These are phyloP conservation scores for Macrosteles quadrilineatus DNA, from an alignment of 1,140 invertebrate species.

Conservation along the genomic window DNA sequence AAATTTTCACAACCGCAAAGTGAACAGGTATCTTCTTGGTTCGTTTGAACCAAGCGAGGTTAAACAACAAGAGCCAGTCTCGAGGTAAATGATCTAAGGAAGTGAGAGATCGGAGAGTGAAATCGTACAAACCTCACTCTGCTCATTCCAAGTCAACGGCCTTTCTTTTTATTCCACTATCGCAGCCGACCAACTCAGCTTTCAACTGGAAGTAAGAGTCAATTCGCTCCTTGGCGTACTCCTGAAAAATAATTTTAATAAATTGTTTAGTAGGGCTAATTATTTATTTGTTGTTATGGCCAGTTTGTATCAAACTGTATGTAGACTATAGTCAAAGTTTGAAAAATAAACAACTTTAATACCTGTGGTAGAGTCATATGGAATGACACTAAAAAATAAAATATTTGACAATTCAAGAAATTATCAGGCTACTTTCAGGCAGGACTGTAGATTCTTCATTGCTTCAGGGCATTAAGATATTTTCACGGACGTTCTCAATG, in stretches of 20 bases:
- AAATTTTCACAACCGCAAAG: too few relatives aligned
- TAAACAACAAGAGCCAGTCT: too few relatives aligned
- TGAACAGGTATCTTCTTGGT: too few relatives aligned
- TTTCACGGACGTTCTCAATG: too few relatives aligned
- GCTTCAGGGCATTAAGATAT: too few relatives aligned
- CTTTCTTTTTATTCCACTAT: slow-evolving; percentile 32
- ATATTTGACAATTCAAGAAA: too few relatives aligned
- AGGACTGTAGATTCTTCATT: too few relatives aligned
- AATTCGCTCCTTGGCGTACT: slow-evolving; percentile 43
- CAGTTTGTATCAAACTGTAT: slow-evolving; percentile 2
- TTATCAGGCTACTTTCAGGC: too few relatives aligned
- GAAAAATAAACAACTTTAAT: background rate
- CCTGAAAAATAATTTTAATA: slow-evolving; percentile 41
- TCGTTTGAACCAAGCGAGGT: too few relatives aligned
- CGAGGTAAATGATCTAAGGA: background rate
- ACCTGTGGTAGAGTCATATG: too few relatives aligned
- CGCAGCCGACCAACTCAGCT: slow-evolving; percentile 35
- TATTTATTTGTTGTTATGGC: background rate
- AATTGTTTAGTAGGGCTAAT: too few relatives aligned
- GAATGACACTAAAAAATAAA: too few relatives aligned
- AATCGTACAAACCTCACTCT: slow-evolving; percentile 7
- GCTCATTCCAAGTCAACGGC: slow-evolving; percentile 28
- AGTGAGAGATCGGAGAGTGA: background rate
- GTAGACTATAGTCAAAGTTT: background rate
- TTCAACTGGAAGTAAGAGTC: slow-evolving; percentile 44